Conservation (phyloP, 2,113 vertebrate species). For the Passer montanus region DNA sequence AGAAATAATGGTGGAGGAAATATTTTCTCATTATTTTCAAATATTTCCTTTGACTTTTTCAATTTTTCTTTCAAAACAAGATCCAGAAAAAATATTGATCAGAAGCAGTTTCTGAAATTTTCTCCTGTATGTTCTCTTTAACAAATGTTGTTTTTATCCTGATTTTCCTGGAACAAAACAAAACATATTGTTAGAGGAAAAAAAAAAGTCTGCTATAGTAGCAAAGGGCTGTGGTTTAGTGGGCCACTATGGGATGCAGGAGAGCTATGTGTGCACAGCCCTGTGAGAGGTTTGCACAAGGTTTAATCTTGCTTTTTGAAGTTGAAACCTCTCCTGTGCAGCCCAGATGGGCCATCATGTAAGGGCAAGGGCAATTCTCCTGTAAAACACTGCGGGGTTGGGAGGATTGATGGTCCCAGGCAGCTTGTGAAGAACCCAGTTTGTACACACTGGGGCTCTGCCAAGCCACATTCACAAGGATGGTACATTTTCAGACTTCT, state of each 20-base stretch:
- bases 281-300: not conserved
- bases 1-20: not conserved
- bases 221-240: fast-evolving
- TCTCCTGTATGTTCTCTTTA: not conserved
- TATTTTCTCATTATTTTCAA: not conserved
- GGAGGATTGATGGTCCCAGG: not conserved
- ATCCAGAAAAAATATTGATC: not conserved
- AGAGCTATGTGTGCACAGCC: not conserved
- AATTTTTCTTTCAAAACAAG: not conserved
- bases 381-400: fast-evolving
- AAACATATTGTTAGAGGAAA: not conserved
- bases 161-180: not conserved
- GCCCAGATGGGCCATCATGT: fast-evolving
- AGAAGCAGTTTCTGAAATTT: not conserved
- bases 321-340: not conserved
- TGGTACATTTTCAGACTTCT: not conserved
- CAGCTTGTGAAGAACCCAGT: not conserved
- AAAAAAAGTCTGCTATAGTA: not conserved
- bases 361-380: not conserved
- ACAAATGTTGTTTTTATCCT: not conserved
- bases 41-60: not conserved
- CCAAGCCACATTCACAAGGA: not conserved
- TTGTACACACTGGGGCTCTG: not conserved
- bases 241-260: not conserved
- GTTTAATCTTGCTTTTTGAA: not conserved